phyloP scores from a whole-genome alignment of 1,140 invertebrate species.

The Linepithema humile region DNA sequence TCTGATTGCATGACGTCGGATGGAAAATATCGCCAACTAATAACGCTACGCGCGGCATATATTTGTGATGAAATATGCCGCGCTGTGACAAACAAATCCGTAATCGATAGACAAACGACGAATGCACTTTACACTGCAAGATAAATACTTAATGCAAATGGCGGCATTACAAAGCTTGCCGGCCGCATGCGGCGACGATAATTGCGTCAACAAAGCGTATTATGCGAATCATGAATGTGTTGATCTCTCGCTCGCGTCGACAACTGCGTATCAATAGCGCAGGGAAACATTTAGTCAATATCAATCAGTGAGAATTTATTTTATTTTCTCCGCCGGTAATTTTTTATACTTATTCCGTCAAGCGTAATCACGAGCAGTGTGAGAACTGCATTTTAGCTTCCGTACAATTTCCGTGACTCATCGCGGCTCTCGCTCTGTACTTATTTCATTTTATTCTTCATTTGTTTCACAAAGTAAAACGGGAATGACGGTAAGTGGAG shows the following conservation, averaged over 20 bases:
- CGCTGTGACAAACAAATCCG: slow-evolving; percentile 20
- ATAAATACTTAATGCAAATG: slow-evolving; percentile 54
- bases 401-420: neutral
- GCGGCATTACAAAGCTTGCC: slow-evolving; percentile 27
- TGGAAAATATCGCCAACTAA: slow-evolving; percentile 51
- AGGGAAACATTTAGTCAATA: neutral
- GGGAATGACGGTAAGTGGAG: neutral
- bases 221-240: neutral
- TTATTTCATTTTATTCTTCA: neutral
- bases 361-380: neutral
- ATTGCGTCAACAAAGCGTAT: slow-evolving; percentile 35
- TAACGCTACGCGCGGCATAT: slow-evolving; percentile 39
- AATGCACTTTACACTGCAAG: slow-evolving; percentile 22
- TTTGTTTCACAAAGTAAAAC: neutral
- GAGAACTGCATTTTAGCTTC: neutral
- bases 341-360: neutral
- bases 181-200: slow-evolving; percentile 6
- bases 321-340: neutral
- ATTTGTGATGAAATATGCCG: slow-evolving; percentile 35
- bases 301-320: neutral
- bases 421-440: neutral
- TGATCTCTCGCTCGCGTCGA: neutral
- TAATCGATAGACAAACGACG: slow-evolving; percentile 34
- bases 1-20: slow-evolving; percentile 43
- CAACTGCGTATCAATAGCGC: neutral